Conservation (phyloP, 2,888 invertebrate genomes). For the Lepas anatifera region DNA sequence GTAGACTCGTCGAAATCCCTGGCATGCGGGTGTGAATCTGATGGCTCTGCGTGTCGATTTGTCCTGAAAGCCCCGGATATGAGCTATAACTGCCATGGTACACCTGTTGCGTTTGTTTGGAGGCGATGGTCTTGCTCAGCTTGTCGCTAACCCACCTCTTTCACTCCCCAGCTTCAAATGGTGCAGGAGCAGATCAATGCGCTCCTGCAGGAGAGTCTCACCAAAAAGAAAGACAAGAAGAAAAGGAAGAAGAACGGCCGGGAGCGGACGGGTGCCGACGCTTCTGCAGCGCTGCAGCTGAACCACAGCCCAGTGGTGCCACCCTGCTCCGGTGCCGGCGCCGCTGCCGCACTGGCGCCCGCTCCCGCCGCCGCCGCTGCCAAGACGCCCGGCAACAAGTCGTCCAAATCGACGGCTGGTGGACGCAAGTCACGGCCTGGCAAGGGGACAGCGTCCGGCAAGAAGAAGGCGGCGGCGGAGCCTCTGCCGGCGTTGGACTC, state of each 20-base stretch:
- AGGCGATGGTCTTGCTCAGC: no score
- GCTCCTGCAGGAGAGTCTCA: not conserved
- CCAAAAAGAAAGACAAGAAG: not conserved
- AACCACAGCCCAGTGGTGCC: not conserved
- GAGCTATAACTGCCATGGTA: no score
- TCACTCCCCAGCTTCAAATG: not conserved
- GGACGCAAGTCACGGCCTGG: constrained; percentile 43
- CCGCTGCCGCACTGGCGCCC: not conserved
- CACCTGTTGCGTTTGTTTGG: no score
- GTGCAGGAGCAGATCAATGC: constrained; percentile 2
- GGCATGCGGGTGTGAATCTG: no score
- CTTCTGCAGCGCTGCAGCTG: not conserved
- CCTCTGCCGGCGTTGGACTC: constrained; percentile 57
- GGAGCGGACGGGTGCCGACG: no score
- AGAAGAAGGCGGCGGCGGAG: constrained; percentile 44
- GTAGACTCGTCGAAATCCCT: no score
- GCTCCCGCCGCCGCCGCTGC: constrained; percentile 19
- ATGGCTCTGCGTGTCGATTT: no score
- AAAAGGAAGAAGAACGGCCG: not conserved
- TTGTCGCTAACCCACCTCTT: no score
- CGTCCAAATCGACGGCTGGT: constrained; percentile 37
- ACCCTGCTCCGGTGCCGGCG: not conserved
- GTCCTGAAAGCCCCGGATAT: no score
- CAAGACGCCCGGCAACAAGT: constrained; percentile 33
- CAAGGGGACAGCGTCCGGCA: constrained; percentile 11